These are phyloP conservation scores for Chironex yamaguchii DNA, from an alignment of 30 jellyfish, hydroid and myxozoan species.

Conservation along the genomic window DNA sequence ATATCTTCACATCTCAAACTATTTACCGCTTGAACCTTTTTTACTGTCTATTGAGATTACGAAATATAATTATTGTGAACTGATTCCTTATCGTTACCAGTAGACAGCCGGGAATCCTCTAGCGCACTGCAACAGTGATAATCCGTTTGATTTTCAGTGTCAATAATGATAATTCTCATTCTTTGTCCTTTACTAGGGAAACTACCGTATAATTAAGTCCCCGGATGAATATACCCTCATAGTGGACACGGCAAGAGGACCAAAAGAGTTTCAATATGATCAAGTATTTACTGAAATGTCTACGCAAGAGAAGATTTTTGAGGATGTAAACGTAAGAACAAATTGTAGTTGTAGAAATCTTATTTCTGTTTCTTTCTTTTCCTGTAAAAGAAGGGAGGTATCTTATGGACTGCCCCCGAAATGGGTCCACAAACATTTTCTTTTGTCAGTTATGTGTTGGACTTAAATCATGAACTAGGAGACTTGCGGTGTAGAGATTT, in stretches of 20 bases:
- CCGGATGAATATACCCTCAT: conserved; percentile 89
- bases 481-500: too few species aligned
- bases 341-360: not conserved
- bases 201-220: conserved; percentile 75
- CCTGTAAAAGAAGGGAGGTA: not conserved
- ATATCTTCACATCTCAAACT: too few species aligned
- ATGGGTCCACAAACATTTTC: not conserved
- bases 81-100: too few species aligned
- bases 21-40: too few species aligned
- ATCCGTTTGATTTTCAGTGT: too few species aligned
- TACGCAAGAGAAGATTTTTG: conserved; percentile 90
- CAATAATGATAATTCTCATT: too few species aligned
- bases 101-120: too few species aligned
- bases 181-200: conserved; percentile 69
- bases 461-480: too few species aligned
- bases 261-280: conserved; percentile 91
- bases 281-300: conserved; percentile 81
- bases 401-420: not conserved
- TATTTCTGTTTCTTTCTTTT: not conserved
- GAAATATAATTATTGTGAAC: too few species aligned
- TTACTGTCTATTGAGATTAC: too few species aligned
- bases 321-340: conserved; percentile 84
- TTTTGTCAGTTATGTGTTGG: too few species aligned
- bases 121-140: too few species aligned
- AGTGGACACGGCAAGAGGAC: conserved; percentile 92